Base-by-base conservation (phyloP, 2,888 invertebrate genomes). In the Dasypogon diadema region DNA sequence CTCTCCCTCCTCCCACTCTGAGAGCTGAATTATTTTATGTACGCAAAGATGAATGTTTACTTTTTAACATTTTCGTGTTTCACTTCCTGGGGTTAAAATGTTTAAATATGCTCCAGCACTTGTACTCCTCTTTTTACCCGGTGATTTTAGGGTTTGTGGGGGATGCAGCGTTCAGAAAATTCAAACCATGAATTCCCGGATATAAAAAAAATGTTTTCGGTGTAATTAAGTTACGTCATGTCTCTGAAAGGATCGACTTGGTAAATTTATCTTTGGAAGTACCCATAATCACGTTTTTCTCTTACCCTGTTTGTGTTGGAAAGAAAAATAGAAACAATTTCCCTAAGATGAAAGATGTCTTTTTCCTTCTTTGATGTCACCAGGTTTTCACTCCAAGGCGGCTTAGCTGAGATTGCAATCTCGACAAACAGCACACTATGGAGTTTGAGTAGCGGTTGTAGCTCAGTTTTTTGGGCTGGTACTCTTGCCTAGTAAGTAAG, bases 31-130 rank as follows among this genome's bases (percentile, higher is more conserved):
- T 65, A 65, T 65, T 65, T 65, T 65, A 65, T 65, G 24, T 24
- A 65, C 48, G 65, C 26, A 48, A 14, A 46, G 48, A 46, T 65
- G 65, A 46, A 65, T 65, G 65, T 65, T 65, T 65, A 65, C 46
- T 65, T 65, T 46, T 16, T 46, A 24, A 65, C 26, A 42, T 65
- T 65, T 65, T 24, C n/a, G 14, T 22, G 51, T 51, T 51, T 16
- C 51, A 8, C 51, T 51, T 51, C 51, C 51, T 51, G 18, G 51
- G 51, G 18, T 21, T 51, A 65, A 46, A 46, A 46, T 65, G 48
- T 42, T 48, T 65, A 65, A 65, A 65, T 65, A 65, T 24, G 46
- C 65, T 65, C 26, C 65, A 46, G 46, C 65, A 46, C 65, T 24
- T 16, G 18, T 26, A 14, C 4, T 34, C 18, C 18, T 37, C 18